Percentiles rank a stretch among this genome's conserved stretches.
These are phyloP conservation scores for Oreotragus oreotragus DNA, from an alignment of 2,113 vertebrate genomes.

Conservation along the genomic window DNA sequence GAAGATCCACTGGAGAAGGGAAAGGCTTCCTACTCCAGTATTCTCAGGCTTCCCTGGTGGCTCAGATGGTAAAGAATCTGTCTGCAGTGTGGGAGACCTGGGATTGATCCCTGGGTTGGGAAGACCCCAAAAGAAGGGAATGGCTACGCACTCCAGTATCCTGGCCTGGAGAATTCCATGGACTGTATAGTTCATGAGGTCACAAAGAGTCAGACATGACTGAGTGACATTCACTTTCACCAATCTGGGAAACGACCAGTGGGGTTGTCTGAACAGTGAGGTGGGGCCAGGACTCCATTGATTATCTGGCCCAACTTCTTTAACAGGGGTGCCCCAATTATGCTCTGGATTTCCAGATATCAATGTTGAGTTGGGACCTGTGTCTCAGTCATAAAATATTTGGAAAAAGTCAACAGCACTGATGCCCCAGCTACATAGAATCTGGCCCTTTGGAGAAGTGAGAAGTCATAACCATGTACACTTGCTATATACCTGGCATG, in stretches of 20 bases:
- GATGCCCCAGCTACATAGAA: neutral
- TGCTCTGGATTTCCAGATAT: neutral
- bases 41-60: rapidly evolving
- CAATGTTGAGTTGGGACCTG: neutral
- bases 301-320: neutral
- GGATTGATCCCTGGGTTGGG: neutral
- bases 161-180: neutral
- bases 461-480: neutral
- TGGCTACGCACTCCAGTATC: neutral
- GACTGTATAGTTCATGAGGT: neutral
- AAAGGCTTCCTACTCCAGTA: neutral
- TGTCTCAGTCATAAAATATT: neutral
- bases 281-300: neutral
- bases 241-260: neutral
- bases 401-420: neutral
- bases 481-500: neutral
- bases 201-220: neutral
- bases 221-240: neutral
- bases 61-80: neutral
- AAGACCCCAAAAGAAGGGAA: neutral
- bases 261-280: neutral
- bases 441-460: neutral
- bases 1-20: neutral
- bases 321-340: neutral
- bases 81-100: neutral